Conservation (phyloP, 2,888 invertebrate genomes). For the Siphonodentalium dalli region DNA sequence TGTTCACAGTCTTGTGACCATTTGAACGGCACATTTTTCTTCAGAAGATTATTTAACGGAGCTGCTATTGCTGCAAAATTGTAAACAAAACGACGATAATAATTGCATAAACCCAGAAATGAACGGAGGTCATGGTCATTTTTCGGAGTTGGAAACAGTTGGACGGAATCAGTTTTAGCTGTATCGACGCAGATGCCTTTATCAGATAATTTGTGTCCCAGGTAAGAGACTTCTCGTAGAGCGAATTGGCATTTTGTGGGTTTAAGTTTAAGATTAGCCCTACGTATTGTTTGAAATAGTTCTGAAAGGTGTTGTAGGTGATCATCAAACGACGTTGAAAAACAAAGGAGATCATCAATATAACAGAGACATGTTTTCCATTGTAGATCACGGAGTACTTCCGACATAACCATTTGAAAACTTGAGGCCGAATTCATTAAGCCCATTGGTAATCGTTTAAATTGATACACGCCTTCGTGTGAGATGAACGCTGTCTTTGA, state of each 20-base stretch:
- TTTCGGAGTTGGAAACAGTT: slow-evolving; percentile 17
- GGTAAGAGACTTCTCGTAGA: slow-evolving; percentile 20
- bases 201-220: slow-evolving; percentile 29
- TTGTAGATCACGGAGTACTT: slow-evolving; percentile 27
- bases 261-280: slow-evolving; percentile 29
- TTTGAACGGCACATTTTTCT: slow-evolving; percentile 17
- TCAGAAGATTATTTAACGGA: slow-evolving; percentile 24
- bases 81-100: slow-evolving; percentile 22
- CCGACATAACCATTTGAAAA: slow-evolving; percentile 27
- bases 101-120: slow-evolving; percentile 25
- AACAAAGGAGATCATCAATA: slow-evolving; percentile 32
- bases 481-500: slow-evolving; percentile 29
- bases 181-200: slow-evolving; percentile 26
- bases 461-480: slow-evolving; percentile 27
- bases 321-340: slow-evolving; percentile 25
- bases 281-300: slow-evolving; percentile 25
- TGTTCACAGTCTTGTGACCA: slow-evolving; percentile 25
- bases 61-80: slow-evolving; percentile 23
- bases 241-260: slow-evolving; percentile 31
- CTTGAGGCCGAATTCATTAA: slow-evolving; percentile 22
- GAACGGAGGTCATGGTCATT: slow-evolving; percentile 18
- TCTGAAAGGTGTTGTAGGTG: slow-evolving; percentile 26
- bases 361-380: slow-evolving; percentile 31
- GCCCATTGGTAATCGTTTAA: slow-evolving; percentile 30
- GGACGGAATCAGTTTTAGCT: slow-evolving; percentile 16